Percentiles rank a stretch among this genome's conserved stretches.
phyloP scores from a whole-genome alignment of 2,888 invertebrate species.

The Smittia sp. region DNA sequence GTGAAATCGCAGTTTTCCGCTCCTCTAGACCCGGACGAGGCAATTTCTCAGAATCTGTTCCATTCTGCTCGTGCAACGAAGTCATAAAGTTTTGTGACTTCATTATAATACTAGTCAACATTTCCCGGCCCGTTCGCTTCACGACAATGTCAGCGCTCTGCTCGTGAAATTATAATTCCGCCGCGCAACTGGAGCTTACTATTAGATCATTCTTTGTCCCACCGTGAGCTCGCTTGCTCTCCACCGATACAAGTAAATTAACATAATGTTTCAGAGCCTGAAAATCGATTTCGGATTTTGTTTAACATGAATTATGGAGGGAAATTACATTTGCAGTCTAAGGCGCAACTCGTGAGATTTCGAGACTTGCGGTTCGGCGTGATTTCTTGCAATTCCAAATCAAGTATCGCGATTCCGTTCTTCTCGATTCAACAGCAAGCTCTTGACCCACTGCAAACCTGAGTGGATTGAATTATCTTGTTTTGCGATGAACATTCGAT shows the following conservation, averaged over 20 bases:
- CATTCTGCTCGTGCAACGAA: slow-evolving; percentile 24
- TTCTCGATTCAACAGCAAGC: too few species aligned
- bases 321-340: background rate
- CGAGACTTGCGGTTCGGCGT: background rate
- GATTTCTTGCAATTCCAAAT: background rate
- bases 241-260: slow-evolving; percentile 10
- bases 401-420: background rate
- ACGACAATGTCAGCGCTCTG: background rate
- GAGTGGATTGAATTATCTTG: too few species aligned
- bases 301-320: background rate
- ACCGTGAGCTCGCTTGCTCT: slow-evolving; percentile 19
- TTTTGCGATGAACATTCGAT: background rate
- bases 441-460: too few species aligned
- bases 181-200: background rate
- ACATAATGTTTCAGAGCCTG: slow-evolving; percentile 24
- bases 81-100: slow-evolving; percentile 35
- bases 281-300: background rate
- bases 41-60: slow-evolving; percentile 37
- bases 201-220: slow-evolving; percentile 23
- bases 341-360: background rate
- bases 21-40: background rate
- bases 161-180: background rate
- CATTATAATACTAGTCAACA: slow-evolving; percentile 26
- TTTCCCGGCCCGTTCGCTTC: background rate
- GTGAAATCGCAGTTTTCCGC: slow-evolving; percentile 1